phyloP scores from a whole-genome alignment of 2,113 vertebrate genomes.

The Heteronetta atricapilla region DNA sequence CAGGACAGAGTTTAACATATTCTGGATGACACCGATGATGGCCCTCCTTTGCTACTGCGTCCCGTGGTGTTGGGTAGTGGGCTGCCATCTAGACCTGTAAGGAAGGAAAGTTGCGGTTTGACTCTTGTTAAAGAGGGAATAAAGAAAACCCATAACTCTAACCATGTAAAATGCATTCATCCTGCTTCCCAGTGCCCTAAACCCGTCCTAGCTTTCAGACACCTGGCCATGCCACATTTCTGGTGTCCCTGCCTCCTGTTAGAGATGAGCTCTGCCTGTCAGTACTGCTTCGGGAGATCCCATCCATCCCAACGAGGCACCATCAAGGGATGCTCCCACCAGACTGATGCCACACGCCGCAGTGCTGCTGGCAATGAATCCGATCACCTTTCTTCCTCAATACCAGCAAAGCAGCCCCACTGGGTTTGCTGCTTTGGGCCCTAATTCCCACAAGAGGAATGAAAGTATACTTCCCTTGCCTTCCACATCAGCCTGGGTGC shows the following conservation, averaged over 20 bases:
- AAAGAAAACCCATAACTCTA: neutral
- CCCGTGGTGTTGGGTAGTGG: neutral
- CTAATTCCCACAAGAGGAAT: neutral
- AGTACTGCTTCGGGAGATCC: rapidly evolving
- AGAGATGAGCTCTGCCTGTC: neutral
- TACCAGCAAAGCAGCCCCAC: neutral
- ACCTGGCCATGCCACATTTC: neutral
- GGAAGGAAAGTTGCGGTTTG: neutral
- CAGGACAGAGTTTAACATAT: neutral
- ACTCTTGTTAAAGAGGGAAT: neutral
- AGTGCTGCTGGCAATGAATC: neutral
- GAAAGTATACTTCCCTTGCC: neutral
- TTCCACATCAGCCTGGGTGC: neutral
- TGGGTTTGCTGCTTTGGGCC: neutral
- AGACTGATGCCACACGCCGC: neutral
- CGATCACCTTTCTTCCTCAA: neutral
- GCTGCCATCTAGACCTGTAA: neutral
- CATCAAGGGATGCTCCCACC: neutral
- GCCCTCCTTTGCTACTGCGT: neutral
- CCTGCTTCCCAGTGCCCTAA: neutral
- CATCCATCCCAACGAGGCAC: neutral
- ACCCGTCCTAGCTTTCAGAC: neutral
- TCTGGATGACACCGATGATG: rapidly evolving
- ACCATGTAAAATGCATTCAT: rapidly evolving
- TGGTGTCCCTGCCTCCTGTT: neutral